Evolutionary conservation across 2,797 vertebrate species (phyloP).

Genomic region (Lacerta bilineata): DNA sequence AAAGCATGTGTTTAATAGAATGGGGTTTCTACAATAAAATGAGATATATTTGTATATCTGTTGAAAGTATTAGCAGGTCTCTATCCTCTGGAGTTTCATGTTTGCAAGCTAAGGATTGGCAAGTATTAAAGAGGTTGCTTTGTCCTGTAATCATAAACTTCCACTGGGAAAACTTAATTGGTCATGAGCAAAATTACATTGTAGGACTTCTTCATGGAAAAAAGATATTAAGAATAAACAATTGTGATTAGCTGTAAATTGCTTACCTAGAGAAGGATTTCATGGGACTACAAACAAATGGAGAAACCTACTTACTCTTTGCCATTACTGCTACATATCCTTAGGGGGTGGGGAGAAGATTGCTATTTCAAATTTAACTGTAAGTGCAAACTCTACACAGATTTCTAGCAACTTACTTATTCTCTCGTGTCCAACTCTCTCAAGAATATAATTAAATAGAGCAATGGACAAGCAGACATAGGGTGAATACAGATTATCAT

Average conservation of each 20-base stretch:
- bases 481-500: not conserved
- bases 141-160: slow-evolving; percentile 75
- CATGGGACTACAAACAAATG: slow-evolving; percentile 71
- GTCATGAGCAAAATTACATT: slow-evolving; percentile 75
- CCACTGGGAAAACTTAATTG: slow-evolving; percentile 77
- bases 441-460: not conserved
- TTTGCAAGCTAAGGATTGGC: slow-evolving; percentile 66
- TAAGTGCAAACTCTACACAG: slow-evolving; percentile 50
- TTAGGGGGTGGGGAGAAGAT: slow-evolving; percentile 19
- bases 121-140: slow-evolving; percentile 75
- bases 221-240: slow-evolving; percentile 78
- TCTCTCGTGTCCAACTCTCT: slow-evolving; percentile 17
- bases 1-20: slow-evolving; percentile 12
- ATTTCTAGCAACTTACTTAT: slow-evolving; percentile 9
- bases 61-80: slow-evolving; percentile 64
- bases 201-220: slow-evolving; percentile 75
- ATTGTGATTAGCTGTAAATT: slow-evolving; percentile 78
- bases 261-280: slow-evolving; percentile 77
- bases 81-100: slow-evolving; percentile 68
- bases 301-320: slow-evolving; percentile 42
- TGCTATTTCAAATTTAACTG: slow-evolving; percentile 44
- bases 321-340: slow-evolving; percentile 64
- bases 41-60: slow-evolving; percentile 50
- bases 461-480: slow-evolving; percentile 53
- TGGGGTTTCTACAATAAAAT: slow-evolving; percentile 43